Evolutionary conservation across 2,888 invertebrate genomes (phyloP).

Genomic region (Calameuta pallipes): DNA sequence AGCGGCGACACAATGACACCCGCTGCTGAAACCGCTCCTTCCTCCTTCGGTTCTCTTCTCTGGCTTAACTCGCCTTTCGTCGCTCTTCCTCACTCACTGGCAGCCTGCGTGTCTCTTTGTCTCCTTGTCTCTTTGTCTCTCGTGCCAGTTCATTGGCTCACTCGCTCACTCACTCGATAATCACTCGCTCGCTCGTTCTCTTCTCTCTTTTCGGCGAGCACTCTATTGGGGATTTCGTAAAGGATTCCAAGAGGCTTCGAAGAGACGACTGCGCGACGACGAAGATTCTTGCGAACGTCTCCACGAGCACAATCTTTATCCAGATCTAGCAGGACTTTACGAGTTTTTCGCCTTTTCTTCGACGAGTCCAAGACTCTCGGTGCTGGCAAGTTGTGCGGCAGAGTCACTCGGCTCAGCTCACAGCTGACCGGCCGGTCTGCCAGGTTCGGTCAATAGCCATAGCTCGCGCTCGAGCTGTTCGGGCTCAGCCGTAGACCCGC

Average conservation of each 20-base stretch:
- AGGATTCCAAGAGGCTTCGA: not conserved
- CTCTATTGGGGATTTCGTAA: not conserved
- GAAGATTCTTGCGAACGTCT: not conserved
- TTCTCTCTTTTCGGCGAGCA: slow-evolving; percentile 1
- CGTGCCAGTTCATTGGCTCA: too few relatives aligned
- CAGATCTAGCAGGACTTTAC: too few relatives aligned
- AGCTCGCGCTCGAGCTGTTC: slow-evolving; percentile 43
- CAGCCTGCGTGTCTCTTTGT: not conserved
- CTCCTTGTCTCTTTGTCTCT: slow-evolving; percentile 9
- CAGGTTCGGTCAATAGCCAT: slow-evolving; percentile 63
- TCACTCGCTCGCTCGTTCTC: slow-evolving; percentile 13
- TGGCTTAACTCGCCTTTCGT: not conserved
- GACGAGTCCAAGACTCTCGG: not conserved
- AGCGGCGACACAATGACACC: too few relatives aligned
- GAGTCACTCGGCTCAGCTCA: slow-evolving; percentile 47
- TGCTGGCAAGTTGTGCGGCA: not conserved
- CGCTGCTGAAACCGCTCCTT: too few relatives aligned
- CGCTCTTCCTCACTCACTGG: slow-evolving; percentile 15
- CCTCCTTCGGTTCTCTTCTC: too few relatives aligned
- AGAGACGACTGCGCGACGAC: slow-evolving; percentile 1
- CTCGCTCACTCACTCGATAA: slow-evolving; percentile 10
- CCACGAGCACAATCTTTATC: too few relatives aligned
- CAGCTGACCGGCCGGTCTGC: slow-evolving; percentile 64
- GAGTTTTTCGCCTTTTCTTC: too few relatives aligned
- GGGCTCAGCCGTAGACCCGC: not conserved